Conservation (phyloP, 2,113 vertebrate species). For the Callaeas wilsoni region DNA sequence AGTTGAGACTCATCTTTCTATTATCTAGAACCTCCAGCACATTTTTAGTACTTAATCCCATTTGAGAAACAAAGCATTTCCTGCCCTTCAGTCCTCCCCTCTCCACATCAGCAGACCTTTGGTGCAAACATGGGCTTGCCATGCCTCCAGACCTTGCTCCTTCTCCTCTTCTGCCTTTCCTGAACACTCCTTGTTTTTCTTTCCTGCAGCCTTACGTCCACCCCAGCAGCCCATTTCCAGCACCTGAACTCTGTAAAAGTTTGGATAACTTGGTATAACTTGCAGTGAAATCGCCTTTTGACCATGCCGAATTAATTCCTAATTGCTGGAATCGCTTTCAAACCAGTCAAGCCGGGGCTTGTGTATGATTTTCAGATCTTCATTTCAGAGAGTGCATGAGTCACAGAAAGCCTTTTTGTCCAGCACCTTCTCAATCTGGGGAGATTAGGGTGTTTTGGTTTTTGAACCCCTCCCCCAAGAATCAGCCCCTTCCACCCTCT, state of each 20-base stretch:
- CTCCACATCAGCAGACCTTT: not conserved
- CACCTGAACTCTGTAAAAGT: constrained; percentile 6
- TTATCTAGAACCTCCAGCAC: not conserved
- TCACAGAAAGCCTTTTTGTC: constrained; percentile 43
- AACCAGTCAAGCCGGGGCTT: not conserved
- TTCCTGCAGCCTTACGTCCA: constrained; percentile 40
- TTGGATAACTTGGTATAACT: constrained; percentile 28
- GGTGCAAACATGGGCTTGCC: not conserved
- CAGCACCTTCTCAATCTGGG: not conserved
- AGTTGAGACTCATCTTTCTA: constrained; percentile 59
- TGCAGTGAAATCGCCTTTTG: constrained; percentile 46
- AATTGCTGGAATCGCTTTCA: constrained; percentile 46
- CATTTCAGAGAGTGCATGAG: not conserved
- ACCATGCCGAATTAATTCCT: constrained; percentile 53
- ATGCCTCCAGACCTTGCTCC: not conserved
- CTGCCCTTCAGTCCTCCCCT: not conserved
- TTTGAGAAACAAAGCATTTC: not conserved
- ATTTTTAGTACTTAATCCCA: not conserved
- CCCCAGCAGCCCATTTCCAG: not conserved
- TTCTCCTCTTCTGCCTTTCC: constrained; percentile 1
- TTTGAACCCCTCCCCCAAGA: constrained; percentile 22
- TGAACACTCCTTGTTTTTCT: constrained; percentile 26
- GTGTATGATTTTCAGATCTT: not conserved
- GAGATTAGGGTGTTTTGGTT: not conserved
- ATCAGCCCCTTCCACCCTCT: constrained; percentile 50